phyloP scores from a whole-genome alignment of 1,140 invertebrate genomes.

The Drosophila albomicans region DNA sequence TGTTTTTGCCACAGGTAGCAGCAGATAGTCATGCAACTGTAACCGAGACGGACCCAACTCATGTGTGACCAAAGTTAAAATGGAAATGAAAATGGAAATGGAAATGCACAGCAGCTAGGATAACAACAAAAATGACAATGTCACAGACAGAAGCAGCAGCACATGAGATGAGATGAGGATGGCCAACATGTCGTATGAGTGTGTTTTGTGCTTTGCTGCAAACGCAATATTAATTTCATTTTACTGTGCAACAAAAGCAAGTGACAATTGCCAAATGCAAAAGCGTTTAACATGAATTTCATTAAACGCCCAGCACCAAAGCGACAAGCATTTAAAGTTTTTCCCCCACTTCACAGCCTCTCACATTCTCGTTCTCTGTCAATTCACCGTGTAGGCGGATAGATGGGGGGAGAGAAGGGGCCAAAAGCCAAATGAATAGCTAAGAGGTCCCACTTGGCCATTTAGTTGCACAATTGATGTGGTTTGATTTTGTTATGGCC shows the following conservation, averaged over 20 bases:
- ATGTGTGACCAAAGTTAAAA: constrained; percentile 80
- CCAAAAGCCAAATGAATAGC: constrained; percentile 73
- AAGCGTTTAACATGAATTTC: constrained; percentile 77
- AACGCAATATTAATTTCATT: constrained; percentile 82
- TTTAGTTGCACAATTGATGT: constrained; percentile 82
- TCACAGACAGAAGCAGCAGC: constrained; percentile 53
- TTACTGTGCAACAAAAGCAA: constrained; percentile 56
- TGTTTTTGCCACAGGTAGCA: constrained; percentile 54
- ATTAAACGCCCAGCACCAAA: constrained; percentile 52
- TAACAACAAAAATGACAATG: constrained; percentile 67
- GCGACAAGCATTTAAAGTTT: constrained; percentile 57
- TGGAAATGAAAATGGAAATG: constrained; percentile 60
- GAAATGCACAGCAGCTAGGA: constrained; percentile 21
- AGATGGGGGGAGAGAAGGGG: background rate
- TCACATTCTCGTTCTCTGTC: background rate
- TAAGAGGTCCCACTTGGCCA: constrained; percentile 81
- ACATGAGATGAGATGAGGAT: background rate
- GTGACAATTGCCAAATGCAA: constrained; percentile 76
- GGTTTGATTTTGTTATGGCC: constrained; percentile 80
- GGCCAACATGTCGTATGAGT: constrained; percentile 73
- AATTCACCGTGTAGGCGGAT: constrained; percentile 17
- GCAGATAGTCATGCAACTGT: constrained; percentile 54
- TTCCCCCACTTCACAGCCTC: background rate
- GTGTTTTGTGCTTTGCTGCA: constrained; percentile 61
- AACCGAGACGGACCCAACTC: constrained; percentile 75